Conservation (phyloP, 2,888 invertebrate genomes). For the Phortica okadai region DNA sequence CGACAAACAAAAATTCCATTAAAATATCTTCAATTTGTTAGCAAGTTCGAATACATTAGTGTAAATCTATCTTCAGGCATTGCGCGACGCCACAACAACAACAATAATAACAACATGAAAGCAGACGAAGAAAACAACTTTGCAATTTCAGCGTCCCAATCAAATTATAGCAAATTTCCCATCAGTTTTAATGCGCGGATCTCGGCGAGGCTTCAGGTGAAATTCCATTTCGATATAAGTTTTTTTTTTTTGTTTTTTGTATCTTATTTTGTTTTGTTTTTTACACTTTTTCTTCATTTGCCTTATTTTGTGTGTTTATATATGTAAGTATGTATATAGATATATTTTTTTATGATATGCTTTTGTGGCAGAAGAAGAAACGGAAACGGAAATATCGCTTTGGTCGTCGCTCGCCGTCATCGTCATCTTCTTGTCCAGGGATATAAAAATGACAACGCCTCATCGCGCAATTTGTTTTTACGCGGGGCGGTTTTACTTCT, state of each 20-base stretch:
- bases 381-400: constrained; percentile 66
- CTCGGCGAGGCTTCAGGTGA: constrained; percentile 32
- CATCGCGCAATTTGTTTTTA: constrained; percentile 73
- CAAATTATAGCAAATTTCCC: constrained; percentile 69
- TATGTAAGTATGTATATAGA: constrained; percentile 62
- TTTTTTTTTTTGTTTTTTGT: not conserved
- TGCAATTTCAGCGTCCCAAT: constrained; percentile 49
- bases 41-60: not conserved
- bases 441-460: constrained; percentile 72
- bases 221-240: constrained; percentile 31
- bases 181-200: constrained; percentile 68
- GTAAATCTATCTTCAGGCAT: not conserved
- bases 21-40: not conserved
- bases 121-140: not conserved
- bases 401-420: constrained; percentile 49
- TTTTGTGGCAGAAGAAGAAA: not conserved
- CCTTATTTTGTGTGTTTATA: not conserved
- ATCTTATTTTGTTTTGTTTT: constrained; percentile 65
- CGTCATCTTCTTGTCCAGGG: not conserved
- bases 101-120: no score
- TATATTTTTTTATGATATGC: constrained; percentile 63
- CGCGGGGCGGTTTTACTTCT: not conserved
- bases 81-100: not conserved
- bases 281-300: constrained; percentile 49
- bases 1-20: not conserved